These are phyloP conservation scores for Euplexia lucipara DNA, from an alignment of 2,888 invertebrate species.

Conservation along the genomic window DNA sequence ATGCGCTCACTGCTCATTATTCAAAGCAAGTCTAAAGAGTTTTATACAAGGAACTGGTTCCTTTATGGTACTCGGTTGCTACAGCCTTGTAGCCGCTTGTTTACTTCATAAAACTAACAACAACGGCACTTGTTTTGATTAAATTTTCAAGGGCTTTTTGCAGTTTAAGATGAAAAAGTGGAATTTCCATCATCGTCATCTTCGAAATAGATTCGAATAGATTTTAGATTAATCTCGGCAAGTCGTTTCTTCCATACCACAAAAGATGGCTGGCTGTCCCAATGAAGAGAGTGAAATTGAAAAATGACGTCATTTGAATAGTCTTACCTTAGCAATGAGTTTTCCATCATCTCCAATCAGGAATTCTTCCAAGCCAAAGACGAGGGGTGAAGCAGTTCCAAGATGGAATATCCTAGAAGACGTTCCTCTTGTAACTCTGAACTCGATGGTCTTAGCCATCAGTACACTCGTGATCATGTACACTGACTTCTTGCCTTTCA, in stretches of 20 bases:
- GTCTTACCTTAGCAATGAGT: conserved; percentile 83
- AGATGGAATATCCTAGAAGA: conserved; percentile 89
- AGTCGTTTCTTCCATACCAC: background rate
- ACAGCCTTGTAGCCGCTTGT: conserved; percentile 20
- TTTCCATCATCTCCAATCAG: conserved; percentile 86
- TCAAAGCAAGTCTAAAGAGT: conserved; percentile 34
- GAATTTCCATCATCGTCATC: background rate
- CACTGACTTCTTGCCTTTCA: conserved; percentile 87
- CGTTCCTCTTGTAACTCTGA: conserved; percentile 85
- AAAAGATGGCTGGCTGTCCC: too few relatives aligned
- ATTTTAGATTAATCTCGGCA: too few relatives aligned
- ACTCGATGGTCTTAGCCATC: conserved; percentile 89
- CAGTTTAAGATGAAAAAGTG: background rate
- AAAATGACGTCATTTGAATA: background rate
- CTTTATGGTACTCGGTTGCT: conserved; percentile 19
- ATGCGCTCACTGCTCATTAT: conserved; percentile 46
- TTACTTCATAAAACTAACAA: conserved; percentile 5
- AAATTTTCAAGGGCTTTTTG: conserved; percentile 8
- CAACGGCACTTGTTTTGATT: conserved; percentile 8
- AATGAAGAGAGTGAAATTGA: background rate
- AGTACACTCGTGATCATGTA: conserved; percentile 89
- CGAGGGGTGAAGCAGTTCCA: conserved; percentile 87
- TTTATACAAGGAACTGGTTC: conserved; percentile 39
- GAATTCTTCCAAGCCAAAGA: conserved; percentile 87
- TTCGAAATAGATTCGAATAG: too few relatives aligned